Percentiles rank a stretch among this genome's conserved stretches.
These are phyloP conservation scores for Vultur gryphus DNA, from an alignment of 2,797 vertebrate species.

Conservation along the genomic window DNA sequence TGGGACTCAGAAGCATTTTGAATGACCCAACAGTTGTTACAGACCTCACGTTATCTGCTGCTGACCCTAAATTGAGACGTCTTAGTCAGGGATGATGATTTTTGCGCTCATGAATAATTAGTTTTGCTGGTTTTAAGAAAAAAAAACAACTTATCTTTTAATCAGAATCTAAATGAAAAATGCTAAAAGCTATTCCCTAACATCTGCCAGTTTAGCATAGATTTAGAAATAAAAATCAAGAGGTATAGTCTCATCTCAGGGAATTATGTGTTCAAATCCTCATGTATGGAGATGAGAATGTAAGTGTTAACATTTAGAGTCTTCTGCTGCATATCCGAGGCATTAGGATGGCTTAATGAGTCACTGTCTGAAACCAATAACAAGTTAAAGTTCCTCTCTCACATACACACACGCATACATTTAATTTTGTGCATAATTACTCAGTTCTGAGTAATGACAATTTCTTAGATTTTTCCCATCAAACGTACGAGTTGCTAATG, in stretches of 20 bases:
- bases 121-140: slow-evolving; percentile 63
- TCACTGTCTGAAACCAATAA: slow-evolving; percentile 49
- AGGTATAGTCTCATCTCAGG: slow-evolving; percentile 65
- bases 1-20: neutral
- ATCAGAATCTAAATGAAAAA: slow-evolving; percentile 73
- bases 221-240: slow-evolving; percentile 74
- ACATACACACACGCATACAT: neutral
- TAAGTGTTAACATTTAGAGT: slow-evolving; percentile 53
- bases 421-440: slow-evolving; percentile 43
- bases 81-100: slow-evolving; percentile 53
- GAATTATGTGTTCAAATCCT: slow-evolving; percentile 70
- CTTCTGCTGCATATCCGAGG: slow-evolving; percentile 29
- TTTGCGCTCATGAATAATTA: slow-evolving; percentile 56
- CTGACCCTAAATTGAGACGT: slow-evolving; percentile 41
- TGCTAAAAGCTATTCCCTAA: slow-evolving; percentile 59
- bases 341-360: slow-evolving; percentile 49
- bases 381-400: slow-evolving; percentile 18
- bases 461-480: slow-evolving; percentile 52
- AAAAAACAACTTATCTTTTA: slow-evolving; percentile 67
- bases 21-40: slow-evolving; percentile 20
- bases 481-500: neutral
- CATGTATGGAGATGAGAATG: slow-evolving; percentile 43
- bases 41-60: slow-evolving; percentile 47
- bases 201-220: slow-evolving; percentile 73
- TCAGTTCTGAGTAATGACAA: slow-evolving; percentile 30